Base-by-base conservation (phyloP, 2,113 vertebrate genomes). In the Apeltes quadracus region DNA sequence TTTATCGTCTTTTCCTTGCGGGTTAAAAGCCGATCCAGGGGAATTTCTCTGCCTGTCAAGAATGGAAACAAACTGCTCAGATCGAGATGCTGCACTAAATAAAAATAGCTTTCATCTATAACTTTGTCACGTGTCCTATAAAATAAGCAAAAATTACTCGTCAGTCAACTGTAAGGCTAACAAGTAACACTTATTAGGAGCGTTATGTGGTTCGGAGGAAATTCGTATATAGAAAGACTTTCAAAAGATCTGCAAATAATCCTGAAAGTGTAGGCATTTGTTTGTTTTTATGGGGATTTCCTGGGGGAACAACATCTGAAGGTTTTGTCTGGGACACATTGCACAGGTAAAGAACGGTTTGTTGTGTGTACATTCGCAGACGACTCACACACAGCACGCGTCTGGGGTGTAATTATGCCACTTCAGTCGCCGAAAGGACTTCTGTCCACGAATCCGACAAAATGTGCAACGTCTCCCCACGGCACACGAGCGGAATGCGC, bases 341-440 rank as follows among this genome's bases (percentile, higher is more conserved):
- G 20, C n/a, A 32, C n/a, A n/a, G n/a, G n/a, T n/a, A n/a, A n/a
- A n/a, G n/a, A n/a, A n/a, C n/a, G n/a, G n/a, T n/a, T n/a, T n/a
- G n/a, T n/a, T n/a, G n/a, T n/a, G n/a, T n/a, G n/a, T n/a, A 25
- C 53, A 23, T 5, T 14, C 36, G 25, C 58, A 41, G n/a, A n/a
- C 58, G n/a, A 43, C 34, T 43, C 39, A 61, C 58, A 41, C 56
- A 53, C 23, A 62, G 22, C 43, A 1, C 27, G 56, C 79, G 67
- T 79, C 84, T 14, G 25, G 65, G 73, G 68, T 65, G 72, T 82
- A 83, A 87, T 84, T 69, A 76, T 56, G 70, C 83, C 76, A 76
- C 73, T 85, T 86, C 55, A 70, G 39, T 81, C 50, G 69, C 79
- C 67, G 69, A 80, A 84, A 86, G 65, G 51, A 84, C 69, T 80